Percentiles rank a stretch among this genome's conserved stretches.
Evolutionary conservation across 2,888 invertebrate genomes (phyloP).

Genomic region (Eilema griseolum): DNA sequence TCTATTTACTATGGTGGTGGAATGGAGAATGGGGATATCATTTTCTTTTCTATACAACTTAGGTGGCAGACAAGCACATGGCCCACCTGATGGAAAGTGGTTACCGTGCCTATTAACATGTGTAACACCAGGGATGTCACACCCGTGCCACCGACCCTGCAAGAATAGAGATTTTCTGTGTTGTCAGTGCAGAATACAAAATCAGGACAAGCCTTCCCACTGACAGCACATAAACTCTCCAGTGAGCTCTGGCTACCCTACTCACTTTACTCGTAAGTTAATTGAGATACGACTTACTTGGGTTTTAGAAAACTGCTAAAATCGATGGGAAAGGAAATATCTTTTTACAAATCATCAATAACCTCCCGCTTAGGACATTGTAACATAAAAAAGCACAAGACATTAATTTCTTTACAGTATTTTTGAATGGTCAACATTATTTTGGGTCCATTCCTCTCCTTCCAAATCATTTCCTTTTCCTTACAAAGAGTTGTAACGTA

Average conservation of each 20-base stretch:
- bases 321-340: background rate
- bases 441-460: background rate
- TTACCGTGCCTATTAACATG: too few species aligned
- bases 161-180: too few species aligned
- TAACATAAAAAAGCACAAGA: background rate
- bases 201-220: too few species aligned
- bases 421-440: conserved; percentile 1
- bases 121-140: too few species aligned
- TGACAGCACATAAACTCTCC: too few species aligned
- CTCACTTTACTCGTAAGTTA: too few species aligned
- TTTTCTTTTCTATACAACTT: too few species aligned
- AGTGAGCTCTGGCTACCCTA: too few species aligned
- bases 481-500: conserved; percentile 32
- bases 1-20: background rate
- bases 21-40: background rate
- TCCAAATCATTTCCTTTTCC: conserved; percentile 3
- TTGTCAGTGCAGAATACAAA: too few species aligned
- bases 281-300: background rate
- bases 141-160: too few species aligned
- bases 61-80: too few species aligned
- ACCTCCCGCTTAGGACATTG: background rate
- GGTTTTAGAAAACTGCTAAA: background rate
- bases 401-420: background rate
- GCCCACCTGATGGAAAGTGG: too few species aligned
- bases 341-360: background rate